Base-by-base conservation (phyloP, 2,797 vertebrate species). In the Gadopsis bispinosus region DNA sequence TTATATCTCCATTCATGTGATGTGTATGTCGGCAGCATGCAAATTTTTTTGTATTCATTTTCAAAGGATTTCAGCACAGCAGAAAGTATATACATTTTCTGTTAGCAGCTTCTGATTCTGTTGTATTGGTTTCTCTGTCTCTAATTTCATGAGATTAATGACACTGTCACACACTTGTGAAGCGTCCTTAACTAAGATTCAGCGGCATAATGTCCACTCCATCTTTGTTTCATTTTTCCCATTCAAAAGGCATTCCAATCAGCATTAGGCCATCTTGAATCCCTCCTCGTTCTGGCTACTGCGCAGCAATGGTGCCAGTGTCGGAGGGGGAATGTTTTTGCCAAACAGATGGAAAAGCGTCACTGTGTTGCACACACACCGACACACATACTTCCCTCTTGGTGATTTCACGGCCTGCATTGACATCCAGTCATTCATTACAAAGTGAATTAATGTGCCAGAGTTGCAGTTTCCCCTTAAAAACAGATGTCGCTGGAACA, bases 301-400 rank as follows among this genome's bases (percentile, higher is more conserved):
- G 84, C 81, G 31, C 84, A 86, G 71, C 62, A 39, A 83, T 62
- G 79, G 82, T 87, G 90, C 86, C 90, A 90, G 87, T 80, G 87
- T 92, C 73, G 83, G 89, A 89, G 65, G 77, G 81, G 79, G 81
- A 88, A 81, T 88, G 86, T 91, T 94, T 91, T 91, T 91, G 91
- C 87, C 89, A 93, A 93, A 93, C 93, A 94, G 93, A 94, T 94
- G 93, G 94, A 94, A 92, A 93, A 93, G 91, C 88, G 75, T 92
- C 92, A 94, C 87, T 87, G 89, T 92, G 80, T 86, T 91, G 88
- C 91, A 87, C 92, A 87, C 91, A 86, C 81, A 76, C 84, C 75
- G 55, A 83, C 85, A 90, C 84, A 80, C 88, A 91, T 58, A 75
- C 87, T 85, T 85, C 88, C 78, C 88, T 90, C 88, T 89, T 79